These are phyloP conservation scores for Phoenicopterus ruber DNA, from an alignment of 2,113 vertebrate genomes.

Conservation along the genomic window DNA sequence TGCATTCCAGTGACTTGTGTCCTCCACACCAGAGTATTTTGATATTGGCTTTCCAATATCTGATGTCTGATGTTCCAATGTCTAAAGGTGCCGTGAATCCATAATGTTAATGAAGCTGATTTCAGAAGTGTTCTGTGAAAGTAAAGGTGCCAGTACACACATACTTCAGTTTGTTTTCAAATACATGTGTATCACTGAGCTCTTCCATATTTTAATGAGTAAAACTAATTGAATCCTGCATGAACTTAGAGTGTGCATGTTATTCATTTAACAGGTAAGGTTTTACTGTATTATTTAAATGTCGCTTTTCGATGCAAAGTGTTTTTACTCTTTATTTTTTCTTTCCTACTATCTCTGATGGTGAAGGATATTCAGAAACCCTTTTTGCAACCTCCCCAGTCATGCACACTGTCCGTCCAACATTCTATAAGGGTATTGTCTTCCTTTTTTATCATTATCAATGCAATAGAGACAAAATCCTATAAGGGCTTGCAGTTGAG, in stretches of 20 bases:
- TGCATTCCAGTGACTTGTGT: not conserved
- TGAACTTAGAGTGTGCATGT: conserved; percentile 48
- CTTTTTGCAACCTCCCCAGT: conserved; percentile 78
- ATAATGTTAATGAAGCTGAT: not conserved
- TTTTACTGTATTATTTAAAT: conserved; percentile 30
- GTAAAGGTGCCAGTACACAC: not conserved
- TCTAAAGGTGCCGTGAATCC: not conserved
- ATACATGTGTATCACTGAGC: not conserved
- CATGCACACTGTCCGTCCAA: conserved; percentile 71
- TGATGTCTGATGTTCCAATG: not conserved
- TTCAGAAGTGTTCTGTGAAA: not conserved
- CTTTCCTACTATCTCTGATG: conserved; percentile 72
- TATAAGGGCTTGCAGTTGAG: not conserved
- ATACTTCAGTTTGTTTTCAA: not conserved
- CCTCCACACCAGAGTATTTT: not conserved
- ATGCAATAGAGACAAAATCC: conserved; percentile 26
- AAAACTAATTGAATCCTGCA: conserved; percentile 30
- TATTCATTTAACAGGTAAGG: conserved; percentile 51
- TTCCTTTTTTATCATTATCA: conserved; percentile 54
- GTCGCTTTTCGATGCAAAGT: conserved; percentile 38
- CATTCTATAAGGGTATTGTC: conserved; percentile 78
- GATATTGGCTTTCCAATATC: not conserved
- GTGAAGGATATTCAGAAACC: conserved; percentile 78
- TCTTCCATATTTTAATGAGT: not conserved
- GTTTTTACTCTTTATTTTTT: conserved; percentile 62